These are phyloP conservation scores for Mamestra configurata DNA, from an alignment of 1,140 invertebrate species.

Conservation along the genomic window DNA sequence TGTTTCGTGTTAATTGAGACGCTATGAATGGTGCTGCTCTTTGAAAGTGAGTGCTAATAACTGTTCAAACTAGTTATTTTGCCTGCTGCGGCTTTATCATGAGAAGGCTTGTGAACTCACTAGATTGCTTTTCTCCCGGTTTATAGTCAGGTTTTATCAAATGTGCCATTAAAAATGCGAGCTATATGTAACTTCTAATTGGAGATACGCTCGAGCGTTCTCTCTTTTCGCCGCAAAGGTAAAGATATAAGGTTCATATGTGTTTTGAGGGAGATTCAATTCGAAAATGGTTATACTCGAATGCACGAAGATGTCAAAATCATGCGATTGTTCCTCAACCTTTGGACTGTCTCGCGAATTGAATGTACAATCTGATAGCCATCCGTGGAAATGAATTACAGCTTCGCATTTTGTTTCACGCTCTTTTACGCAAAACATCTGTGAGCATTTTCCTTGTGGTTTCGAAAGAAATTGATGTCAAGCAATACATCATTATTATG, in stretches of 20 bases:
- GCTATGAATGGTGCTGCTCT: constrained; percentile 23
- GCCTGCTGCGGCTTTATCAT: neutral
- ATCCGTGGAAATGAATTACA: constrained; percentile 24
- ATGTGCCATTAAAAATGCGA: neutral
- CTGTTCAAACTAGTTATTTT: constrained; percentile 1
- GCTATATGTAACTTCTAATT: neutral
- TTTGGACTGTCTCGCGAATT: constrained; percentile 28
- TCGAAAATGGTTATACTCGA: neutral
- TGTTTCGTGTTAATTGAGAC: constrained; percentile 41
- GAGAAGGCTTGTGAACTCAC: neutral
- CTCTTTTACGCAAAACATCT: neutral
- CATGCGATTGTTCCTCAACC: constrained; percentile 8
- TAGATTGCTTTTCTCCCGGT: neutral
- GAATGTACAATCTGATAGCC: constrained; percentile 17
- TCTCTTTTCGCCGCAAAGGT: neutral
- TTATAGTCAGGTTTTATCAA: neutral
- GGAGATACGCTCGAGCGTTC: neutral
- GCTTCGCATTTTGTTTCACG: neutral
- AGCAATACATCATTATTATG: constrained; percentile 6
- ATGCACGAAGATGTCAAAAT: neutral
- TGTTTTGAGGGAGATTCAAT: neutral
- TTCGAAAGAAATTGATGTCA: neutral
- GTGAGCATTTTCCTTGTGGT: neutral
- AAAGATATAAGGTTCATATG: neutral
- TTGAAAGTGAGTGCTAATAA: constrained; percentile 24